Base-by-base conservation (phyloP, 2,888 invertebrate species). In the Apocheima hispidaria region DNA sequence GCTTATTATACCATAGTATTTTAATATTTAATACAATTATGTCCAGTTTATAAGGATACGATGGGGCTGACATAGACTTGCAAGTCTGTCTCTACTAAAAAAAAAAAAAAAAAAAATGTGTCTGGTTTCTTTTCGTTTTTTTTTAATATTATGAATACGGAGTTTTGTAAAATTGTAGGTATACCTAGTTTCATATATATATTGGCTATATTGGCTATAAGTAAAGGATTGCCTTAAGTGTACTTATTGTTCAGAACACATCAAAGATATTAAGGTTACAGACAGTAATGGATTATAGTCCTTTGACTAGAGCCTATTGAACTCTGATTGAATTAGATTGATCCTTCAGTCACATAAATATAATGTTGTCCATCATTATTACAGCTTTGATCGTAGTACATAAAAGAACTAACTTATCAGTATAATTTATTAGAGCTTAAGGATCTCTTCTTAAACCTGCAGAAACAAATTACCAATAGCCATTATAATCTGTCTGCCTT, bases 401-500 rank as follows among this genome's bases (percentile, higher is more conserved):
- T 18, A 26, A 26, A 28, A 26, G n/a, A 43, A 14, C 7, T 23
- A 14, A 23, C 14, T n/a, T 43, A n/a, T 12, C n/a, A 43, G 12
- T 2, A 6, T 43, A 43, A 43, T 23, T 23, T 23, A 43, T 21
- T 2, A 43, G 23, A 4, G 3, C n/a, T 23, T 9, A 14, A 38
- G 6, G 18, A 9, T 20, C 43, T 43, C 21, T 5, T 43, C 6
- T 18, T 9, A n/a, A 26, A 23, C 6, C 23, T 14, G n/a, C 21
- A 21, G 21, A 16, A 36, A 21, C n/a, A 23, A 43, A 43, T 43
- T 35, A 23, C 16, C 21, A 43, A 53, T 35, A 54, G 36, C 36
- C 14, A 43, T 59, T 56, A 48, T 60, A 56, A 60, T 56, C 35
- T 44, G 43, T 49, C 35, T 26, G 56, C 23, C 44, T 53, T 38